Conservation (phyloP, 2,113 vertebrate species). For the Globicephala melas region DNA sequence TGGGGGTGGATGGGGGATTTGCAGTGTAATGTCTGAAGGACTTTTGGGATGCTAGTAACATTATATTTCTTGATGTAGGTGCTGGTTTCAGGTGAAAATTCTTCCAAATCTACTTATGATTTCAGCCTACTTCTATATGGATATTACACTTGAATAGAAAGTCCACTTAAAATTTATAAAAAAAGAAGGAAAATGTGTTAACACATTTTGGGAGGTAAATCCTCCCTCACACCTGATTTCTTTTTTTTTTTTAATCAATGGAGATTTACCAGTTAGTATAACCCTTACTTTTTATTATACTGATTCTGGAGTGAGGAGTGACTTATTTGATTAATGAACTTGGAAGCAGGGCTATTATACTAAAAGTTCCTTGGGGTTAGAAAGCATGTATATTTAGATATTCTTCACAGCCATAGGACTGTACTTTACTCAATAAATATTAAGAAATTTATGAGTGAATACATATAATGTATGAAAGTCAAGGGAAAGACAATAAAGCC, state of each 20-base stretch:
- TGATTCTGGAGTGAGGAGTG: neutral
- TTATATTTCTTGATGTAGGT: neutral
- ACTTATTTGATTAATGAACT: neutral
- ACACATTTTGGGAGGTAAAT: neutral
- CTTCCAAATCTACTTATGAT: neutral
- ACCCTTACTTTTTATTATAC: neutral
- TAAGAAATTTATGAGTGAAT: neutral
- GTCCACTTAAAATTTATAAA: neutral
- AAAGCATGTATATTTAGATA: neutral
- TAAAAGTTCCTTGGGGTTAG: neutral
- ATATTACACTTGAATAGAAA: neutral
- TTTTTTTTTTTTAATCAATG: neutral
- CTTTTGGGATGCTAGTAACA: neutral
- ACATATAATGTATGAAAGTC: neutral
- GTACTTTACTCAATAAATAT: neutral
- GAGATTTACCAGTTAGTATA: neutral
- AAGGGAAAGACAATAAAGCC: neutral
- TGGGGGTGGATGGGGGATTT: neutral
- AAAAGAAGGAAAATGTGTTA: neutral
- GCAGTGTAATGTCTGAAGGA: neutral
- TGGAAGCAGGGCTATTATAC: neutral
- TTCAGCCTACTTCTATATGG: neutral
- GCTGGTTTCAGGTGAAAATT: neutral
- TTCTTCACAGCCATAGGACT: neutral
- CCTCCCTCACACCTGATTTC: neutral